Percentiles rank a stretch among this genome's conserved stretches.
phyloP scores from a whole-genome alignment of 2,888 invertebrate species.

The Diarsia brunnea region DNA sequence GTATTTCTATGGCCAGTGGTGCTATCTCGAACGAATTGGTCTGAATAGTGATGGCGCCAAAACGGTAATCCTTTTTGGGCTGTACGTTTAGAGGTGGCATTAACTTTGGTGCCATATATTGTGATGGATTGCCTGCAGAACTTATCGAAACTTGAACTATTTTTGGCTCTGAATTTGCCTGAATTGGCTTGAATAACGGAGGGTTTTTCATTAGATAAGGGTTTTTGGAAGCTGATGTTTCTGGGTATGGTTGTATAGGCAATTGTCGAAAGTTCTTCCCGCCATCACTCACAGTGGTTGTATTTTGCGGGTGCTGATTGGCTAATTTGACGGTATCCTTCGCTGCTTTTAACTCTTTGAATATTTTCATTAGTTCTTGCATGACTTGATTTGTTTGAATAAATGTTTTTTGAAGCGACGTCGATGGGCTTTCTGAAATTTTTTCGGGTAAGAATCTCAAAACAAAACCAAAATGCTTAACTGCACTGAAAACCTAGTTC shows the following conservation, averaged over 20 bases:
- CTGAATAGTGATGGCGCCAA: slow-evolving; percentile 78
- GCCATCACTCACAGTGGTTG: background rate
- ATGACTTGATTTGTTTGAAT: slow-evolving; percentile 67
- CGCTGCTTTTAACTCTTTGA: slow-evolving; percentile 74
- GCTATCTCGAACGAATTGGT: slow-evolving; percentile 82
- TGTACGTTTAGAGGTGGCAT: slow-evolving; percentile 22
- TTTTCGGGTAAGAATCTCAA: no score
- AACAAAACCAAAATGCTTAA: no score
- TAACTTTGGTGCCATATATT: background rate
- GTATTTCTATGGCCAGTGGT: slow-evolving; percentile 78
- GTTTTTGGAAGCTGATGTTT: slow-evolving; percentile 6
- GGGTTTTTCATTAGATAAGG: slow-evolving; percentile 36
- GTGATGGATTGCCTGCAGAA: slow-evolving; percentile 3
- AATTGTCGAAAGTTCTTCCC: background rate
- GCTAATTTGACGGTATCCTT: slow-evolving; percentile 61
- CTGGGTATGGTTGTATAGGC: background rate
- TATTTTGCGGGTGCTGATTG: slow-evolving; percentile 12
- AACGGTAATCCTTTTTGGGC: slow-evolving; percentile 11
- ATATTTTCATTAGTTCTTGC: slow-evolving; percentile 76
- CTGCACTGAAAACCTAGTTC: no score
- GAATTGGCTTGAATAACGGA: background rate
- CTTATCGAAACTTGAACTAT: slow-evolving; percentile 6
- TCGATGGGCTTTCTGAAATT: slow-evolving; percentile 55
- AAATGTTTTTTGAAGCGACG: slow-evolving; percentile 41
- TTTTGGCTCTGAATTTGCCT: slow-evolving; percentile 8